phyloP scores from a whole-genome alignment of 2,888 invertebrate genomes.

The Cryptocephalus moraei region DNA sequence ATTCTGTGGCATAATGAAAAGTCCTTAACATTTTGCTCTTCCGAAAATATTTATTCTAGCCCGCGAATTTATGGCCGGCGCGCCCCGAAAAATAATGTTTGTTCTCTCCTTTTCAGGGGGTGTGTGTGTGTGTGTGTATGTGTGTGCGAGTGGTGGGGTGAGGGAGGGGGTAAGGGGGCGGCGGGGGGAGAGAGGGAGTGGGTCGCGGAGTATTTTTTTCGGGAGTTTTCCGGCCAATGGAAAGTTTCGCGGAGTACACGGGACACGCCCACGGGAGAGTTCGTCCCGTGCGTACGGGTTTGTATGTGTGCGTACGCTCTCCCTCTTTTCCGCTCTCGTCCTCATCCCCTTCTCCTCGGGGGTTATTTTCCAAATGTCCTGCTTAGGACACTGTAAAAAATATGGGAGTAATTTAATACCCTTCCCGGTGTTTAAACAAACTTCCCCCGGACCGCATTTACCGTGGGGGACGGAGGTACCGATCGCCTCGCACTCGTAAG shows the following conservation, averaged over 20 bases:
- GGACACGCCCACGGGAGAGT: conserved; percentile 28
- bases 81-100: conserved; percentile 38
- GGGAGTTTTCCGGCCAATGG: conserved; percentile 37
- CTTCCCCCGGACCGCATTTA: conserved; percentile 7
- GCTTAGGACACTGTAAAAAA: conserved; percentile 37
- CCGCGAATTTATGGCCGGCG: conserved; percentile 39
- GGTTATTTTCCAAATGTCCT: conserved; percentile 27
- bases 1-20: conserved; percentile 39
- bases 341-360: conserved; percentile 20
- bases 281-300: conserved; percentile 26
- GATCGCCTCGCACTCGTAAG: conserved; percentile 14
- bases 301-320: too few species aligned
- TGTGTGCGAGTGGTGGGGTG: too few species aligned
- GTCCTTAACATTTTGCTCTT: conserved; percentile 42
- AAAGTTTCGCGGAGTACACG: conserved; percentile 28
- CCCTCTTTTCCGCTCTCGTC: conserved; percentile 23
- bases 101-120: conserved; percentile 27
- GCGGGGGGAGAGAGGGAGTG: conserved; percentile 26
- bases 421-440: conserved; percentile 35
- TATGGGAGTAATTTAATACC: conserved; percentile 38
- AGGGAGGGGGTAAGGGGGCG: neutral
- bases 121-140: neutral
- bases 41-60: conserved; percentile 41
- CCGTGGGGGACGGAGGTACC: conserved; percentile 17
- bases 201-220: conserved; percentile 32